phyloP scores from a whole-genome alignment of 2,888 invertebrate species.

The Dorcus hopei region DNA sequence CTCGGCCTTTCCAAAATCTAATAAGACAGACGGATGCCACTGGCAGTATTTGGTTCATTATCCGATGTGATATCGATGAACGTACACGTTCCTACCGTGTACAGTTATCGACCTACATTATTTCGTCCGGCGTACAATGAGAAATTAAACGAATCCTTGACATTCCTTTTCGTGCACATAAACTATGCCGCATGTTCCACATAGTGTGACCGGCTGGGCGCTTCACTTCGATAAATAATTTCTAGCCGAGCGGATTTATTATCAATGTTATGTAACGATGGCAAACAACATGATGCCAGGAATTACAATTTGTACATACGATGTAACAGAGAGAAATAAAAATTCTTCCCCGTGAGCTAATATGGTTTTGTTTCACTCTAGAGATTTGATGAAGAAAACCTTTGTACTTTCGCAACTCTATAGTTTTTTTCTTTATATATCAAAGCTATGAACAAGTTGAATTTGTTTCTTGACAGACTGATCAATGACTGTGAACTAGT shows the following conservation, averaged over 20 bases:
- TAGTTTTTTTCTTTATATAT: no score
- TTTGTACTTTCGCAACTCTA: no score
- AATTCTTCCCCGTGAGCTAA: no score
- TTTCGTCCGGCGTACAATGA: not conserved
- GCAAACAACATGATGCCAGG: not conserved
- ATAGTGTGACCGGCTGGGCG: not conserved
- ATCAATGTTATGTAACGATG: not conserved
- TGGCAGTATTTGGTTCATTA: no score
- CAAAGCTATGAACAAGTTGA: no score
- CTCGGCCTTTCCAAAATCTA: not conserved
- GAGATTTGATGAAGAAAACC: no score
- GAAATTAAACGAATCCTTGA: not conserved
- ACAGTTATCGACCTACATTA: not conserved
- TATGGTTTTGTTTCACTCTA: no score
- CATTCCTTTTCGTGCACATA: not conserved
- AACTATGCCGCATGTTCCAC: not conserved
- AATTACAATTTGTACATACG: not conserved
- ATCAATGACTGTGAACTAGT: no score
- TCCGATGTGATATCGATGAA: not conserved
- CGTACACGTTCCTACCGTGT: not conserved
- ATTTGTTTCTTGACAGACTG: no score
- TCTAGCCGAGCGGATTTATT: not conserved
- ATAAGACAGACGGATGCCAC: not conserved
- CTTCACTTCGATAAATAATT: not conserved
- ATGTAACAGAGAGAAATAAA: not conserved